Base-by-base conservation (phyloP, 2,797 vertebrate species). In the Pseudopleuronectes americanus region DNA sequence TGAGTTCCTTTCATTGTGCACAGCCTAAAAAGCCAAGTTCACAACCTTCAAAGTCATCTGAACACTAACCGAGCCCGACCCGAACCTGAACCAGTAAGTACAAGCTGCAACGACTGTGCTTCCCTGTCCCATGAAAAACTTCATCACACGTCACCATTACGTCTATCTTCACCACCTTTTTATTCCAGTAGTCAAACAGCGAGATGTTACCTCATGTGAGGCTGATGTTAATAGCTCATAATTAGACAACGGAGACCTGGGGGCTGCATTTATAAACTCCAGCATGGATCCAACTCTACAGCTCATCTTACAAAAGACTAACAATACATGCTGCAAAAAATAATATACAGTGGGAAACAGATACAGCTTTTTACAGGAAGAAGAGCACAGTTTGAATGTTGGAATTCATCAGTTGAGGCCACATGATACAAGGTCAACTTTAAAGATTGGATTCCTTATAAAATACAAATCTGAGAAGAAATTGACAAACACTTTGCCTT, bases 171-270 rank as follows among this genome's bases (percentile, higher is more conserved):
- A 43, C 14, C 41, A 16, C 41, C 41, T 14, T 76, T 67, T 10
- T 31, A 62, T 61, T 64, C 14, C 26, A 28, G 65, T 28, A 53
- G 60, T 19, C 8, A 26, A 13, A 68, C 65, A 71, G 64, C 70
- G 57, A 77, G 31, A 71, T 41, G 58, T 43, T 33, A 51, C n/a
- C 24, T 74, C 23, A 57, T 38, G 31, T 56, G 49, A 72, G 31
- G 66, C 57, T 63, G 38, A 74, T 60, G 43, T 80, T 67, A 49
- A 74, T 24, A 53, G 68, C 13, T 56, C 45, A 63, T 80, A 77
- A 85, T 80, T 71, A 76, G 63, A 71, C 68, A 64, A 33, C 17
- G 12, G 62, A 80, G 73, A 76, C 26, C 41, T 28, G 57, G 43
- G 19, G 51, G 57, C 45, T 76, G 59, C 48, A 49, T 68, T 72